These are phyloP conservation scores for Arion vulgaris DNA, from an alignment of 1,140 invertebrate species.

Conservation along the genomic window DNA sequence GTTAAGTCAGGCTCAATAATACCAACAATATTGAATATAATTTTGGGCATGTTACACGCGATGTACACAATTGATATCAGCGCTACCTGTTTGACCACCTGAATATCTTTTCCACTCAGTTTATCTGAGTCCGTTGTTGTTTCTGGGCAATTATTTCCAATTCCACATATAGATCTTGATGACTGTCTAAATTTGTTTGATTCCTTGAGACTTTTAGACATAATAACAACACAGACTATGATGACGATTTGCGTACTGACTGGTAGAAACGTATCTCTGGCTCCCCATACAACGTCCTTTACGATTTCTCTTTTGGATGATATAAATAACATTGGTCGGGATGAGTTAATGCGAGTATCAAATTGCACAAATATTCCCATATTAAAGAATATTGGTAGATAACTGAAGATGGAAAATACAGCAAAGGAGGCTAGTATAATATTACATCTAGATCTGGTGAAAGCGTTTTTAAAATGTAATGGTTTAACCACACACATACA, in stretches of 20 bases:
- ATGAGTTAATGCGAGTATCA: background rate
- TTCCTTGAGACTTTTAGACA: background rate
- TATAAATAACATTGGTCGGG: background rate
- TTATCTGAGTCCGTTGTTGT: background rate
- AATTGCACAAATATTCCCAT: background rate
- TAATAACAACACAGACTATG: constrained; percentile 2
- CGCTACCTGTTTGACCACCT: constrained; percentile 22
- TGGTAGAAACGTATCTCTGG: background rate
- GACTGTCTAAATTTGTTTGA: constrained; percentile 3
- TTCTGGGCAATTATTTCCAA: background rate
- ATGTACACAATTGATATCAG: constrained; percentile 9
- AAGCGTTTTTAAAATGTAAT: constrained; percentile 15
- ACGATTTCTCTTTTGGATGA: background rate
- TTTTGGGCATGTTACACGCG: constrained; percentile 12
- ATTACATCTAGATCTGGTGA: background rate
- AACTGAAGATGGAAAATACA: background rate
- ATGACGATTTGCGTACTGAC: constrained; percentile 1
- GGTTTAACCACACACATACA: too few species aligned
- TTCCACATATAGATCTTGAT: too few species aligned
- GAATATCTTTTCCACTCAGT: constrained; percentile 3
- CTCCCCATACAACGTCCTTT: background rate
- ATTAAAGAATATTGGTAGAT: background rate
- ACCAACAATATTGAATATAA: background rate
- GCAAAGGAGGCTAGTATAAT: background rate
- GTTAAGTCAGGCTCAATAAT: background rate